Evolutionary conservation across 2,888 invertebrate species (phyloP).

Genomic region (Atethmia centrago): DNA sequence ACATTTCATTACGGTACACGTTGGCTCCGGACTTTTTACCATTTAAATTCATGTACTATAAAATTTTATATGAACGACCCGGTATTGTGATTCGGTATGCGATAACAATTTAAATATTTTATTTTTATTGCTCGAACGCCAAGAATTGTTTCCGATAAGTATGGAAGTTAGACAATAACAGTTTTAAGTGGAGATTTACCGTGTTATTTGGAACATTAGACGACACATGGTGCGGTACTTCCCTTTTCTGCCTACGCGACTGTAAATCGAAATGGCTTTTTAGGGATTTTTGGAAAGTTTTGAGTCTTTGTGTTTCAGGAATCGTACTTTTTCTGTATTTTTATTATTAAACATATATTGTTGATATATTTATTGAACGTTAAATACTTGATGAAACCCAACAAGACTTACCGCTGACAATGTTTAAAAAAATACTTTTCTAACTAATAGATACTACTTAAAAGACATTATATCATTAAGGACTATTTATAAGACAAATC

Average conservation of each 20-base stretch:
- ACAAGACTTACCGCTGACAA: too few relatives aligned
- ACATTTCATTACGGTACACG: conserved; percentile 79
- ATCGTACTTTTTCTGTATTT: neutral
- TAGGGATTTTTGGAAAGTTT: conserved; percentile 31
- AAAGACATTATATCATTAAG: too few relatives aligned
- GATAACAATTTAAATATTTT: conserved; percentile 73
- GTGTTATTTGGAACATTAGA: conserved; percentile 59
- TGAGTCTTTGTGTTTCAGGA: neutral
- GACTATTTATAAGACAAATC: too few relatives aligned
- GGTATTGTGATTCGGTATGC: conserved; percentile 65
- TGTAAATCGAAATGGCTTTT: conserved; percentile 33
- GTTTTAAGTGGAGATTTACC: conserved; percentile 63
- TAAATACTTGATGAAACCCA: too few relatives aligned
- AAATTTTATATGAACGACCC: conserved; percentile 69
- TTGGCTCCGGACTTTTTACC: conserved; percentile 69
- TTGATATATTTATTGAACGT: neutral
- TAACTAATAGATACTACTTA: too few relatives aligned
- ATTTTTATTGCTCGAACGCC: conserved; percentile 68
- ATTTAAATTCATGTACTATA: conserved; percentile 71
- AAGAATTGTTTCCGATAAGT: conserved; percentile 67
- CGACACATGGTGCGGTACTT: conserved; percentile 53
- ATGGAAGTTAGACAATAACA: conserved; percentile 71
- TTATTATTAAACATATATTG: neutral
- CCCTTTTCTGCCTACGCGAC: conserved; percentile 46
- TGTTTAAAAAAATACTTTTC: too few relatives aligned